Conservation (phyloP, 2,888 invertebrate species). For the Cerceris rybyensis region DNA sequence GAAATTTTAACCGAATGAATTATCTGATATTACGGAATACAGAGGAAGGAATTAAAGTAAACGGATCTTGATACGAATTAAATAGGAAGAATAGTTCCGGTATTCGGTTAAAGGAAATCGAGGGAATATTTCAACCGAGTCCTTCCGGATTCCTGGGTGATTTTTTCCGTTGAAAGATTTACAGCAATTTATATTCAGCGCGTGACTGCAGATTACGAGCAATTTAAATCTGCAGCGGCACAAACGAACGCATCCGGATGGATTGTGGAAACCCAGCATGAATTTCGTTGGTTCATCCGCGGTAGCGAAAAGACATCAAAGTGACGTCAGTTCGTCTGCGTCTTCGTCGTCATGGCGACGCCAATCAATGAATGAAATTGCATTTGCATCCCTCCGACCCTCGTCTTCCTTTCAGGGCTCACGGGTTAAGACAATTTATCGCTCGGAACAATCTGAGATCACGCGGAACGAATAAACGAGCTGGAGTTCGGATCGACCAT, state of each 20-base stretch:
- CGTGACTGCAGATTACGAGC: too few species aligned
- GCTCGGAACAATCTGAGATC: constrained; percentile 55
- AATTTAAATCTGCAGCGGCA: background rate
- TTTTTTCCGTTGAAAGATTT: too few species aligned
- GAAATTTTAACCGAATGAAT: background rate
- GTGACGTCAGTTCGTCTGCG: constrained; percentile 53
- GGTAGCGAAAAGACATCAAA: constrained; percentile 42
- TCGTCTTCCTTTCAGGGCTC: constrained; percentile 27
- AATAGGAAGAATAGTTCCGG: background rate
- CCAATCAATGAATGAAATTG: constrained; percentile 75
- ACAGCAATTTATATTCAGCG: too few species aligned
- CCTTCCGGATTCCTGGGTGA: too few species aligned
- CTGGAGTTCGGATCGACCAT: constrained; percentile 1
- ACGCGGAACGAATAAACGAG: constrained; percentile 35
- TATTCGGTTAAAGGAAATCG: background rate
- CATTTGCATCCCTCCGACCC: constrained; percentile 67
- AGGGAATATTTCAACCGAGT: too few species aligned
- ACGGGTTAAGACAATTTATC: constrained; percentile 57
- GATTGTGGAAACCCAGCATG: background rate
- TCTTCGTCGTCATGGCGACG: constrained; percentile 68
- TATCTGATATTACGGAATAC: background rate
- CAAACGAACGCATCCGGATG: background rate
- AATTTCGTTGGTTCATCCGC: background rate
- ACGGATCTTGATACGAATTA: background rate
- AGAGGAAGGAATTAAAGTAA: background rate